phyloP scores from a whole-genome alignment of 2,888 invertebrate species.

The Drosophila rellima region DNA sequence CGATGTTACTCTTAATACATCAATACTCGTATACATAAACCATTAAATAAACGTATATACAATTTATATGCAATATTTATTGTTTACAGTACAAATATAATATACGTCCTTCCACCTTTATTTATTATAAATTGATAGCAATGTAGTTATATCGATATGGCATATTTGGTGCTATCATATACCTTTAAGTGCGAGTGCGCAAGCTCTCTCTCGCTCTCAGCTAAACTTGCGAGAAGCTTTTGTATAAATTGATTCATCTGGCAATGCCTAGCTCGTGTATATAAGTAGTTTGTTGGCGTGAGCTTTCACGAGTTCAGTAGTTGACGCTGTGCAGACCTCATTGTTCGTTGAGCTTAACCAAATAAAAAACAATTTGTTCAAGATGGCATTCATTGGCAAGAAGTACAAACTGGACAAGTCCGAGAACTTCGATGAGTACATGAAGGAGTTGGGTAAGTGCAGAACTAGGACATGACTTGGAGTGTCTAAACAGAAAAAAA shows the following conservation, averaged over 20 bases:
- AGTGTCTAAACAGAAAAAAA: background rate
- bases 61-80: slow-evolving; percentile 2
- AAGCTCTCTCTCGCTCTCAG: slow-evolving; percentile 11
- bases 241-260: slow-evolving; percentile 17
- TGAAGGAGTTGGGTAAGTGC: slow-evolving; percentile 93
- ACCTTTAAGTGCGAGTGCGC: background rate
- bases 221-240: slow-evolving; percentile 32
- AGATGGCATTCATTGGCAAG: slow-evolving; percentile 88
- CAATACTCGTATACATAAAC: background rate
- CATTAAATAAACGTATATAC: background rate
- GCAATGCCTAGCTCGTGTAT: slow-evolving; percentile 41
- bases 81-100: slow-evolving; percentile 10
- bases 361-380: slow-evolving; percentile 32
- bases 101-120: slow-evolving; percentile 8
- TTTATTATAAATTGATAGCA: slow-evolving; percentile 29
- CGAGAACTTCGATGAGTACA: slow-evolving; percentile 95
- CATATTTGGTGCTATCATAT: slow-evolving; percentile 18
- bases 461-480: slow-evolving; percentile 18
- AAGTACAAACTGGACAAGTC: slow-evolving; percentile 92
- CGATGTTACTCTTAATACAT: background rate
- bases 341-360: slow-evolving; percentile 31
- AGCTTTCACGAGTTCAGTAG: slow-evolving; percentile 57
- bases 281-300: slow-evolving; percentile 31
- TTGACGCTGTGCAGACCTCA: slow-evolving; percentile 38
- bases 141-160: slow-evolving; percentile 34